Percentiles rank a stretch among this genome's conserved stretches.
Evolutionary conservation across 2,113 vertebrate genomes (phyloP).

Genomic region (Hippocampus zosterae): DNA sequence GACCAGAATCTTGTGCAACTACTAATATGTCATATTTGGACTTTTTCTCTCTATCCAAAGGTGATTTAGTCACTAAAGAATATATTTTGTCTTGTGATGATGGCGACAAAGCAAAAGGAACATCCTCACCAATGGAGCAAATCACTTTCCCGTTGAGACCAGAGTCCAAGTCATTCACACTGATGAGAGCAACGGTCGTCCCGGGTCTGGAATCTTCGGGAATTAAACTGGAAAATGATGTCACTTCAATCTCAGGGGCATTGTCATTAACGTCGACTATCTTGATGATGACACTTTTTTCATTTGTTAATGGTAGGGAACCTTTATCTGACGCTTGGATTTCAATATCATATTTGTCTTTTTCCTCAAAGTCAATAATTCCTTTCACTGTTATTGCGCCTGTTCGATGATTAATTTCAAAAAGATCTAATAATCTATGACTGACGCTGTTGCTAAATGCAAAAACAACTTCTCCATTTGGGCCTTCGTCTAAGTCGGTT

Average conservation of each 20-base stretch:
- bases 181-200: conserved; percentile 41
- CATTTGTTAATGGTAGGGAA: not conserved
- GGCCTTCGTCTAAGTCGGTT: conserved; percentile 60
- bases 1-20: conserved; percentile 39
- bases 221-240: conserved; percentile 58
- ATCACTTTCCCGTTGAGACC: conserved; percentile 46
- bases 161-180: conserved; percentile 39
- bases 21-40: conserved; percentile 39
- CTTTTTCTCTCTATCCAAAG: conserved; percentile 52
- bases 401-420: conserved; percentile 44
- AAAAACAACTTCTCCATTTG: conserved; percentile 51
- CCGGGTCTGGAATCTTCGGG: conserved; percentile 39
- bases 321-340: conserved; percentile 60
- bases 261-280: conserved; percentile 60
- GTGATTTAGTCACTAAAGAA: conserved; percentile 30
- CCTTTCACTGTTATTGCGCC: conserved; percentile 53
- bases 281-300: conserved; percentile 48
- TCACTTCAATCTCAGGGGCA: conserved; percentile 61
- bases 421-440: conserved; percentile 20
- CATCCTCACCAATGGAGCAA: conserved; percentile 35
- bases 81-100: conserved; percentile 42
- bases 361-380: conserved; percentile 52
- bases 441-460: conserved; percentile 51
- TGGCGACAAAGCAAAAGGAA: conserved; percentile 27
- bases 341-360: conserved; percentile 49